These are phyloP conservation scores for Ips nitidus DNA, from an alignment of 1,140 invertebrate genomes.

Conservation along the genomic window DNA sequence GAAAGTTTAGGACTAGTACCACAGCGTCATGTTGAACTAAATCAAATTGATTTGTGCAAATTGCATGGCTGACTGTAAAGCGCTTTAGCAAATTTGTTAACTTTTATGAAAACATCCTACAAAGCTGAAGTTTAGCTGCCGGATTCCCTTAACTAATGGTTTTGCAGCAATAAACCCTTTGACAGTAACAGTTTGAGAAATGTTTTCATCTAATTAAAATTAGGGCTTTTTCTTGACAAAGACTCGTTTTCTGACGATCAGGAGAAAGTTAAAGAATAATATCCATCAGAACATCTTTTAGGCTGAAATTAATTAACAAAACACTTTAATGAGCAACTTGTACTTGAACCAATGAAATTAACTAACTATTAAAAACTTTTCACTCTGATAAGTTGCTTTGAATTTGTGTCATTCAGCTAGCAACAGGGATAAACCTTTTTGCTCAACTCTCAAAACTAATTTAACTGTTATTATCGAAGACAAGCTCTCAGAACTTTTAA, in stretches of 20 bases:
- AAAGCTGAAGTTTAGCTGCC: too few relatives aligned
- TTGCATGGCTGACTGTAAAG: not conserved
- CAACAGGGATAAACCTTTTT: conserved; percentile 16
- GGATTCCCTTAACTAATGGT: too few relatives aligned
- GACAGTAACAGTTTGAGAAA: too few relatives aligned
- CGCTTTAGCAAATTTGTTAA: not conserved
- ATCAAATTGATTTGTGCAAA: not conserved
- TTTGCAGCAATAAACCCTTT: too few relatives aligned
- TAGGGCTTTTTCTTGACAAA: too few relatives aligned
- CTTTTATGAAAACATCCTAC: too few relatives aligned
- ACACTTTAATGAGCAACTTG: conserved; percentile 14
- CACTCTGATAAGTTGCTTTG: conserved; percentile 8
- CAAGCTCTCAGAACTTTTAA: not conserved
- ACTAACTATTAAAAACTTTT: conserved; percentile 22
- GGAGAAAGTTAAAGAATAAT: too few relatives aligned
- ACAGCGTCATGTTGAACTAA: conserved; percentile 3
- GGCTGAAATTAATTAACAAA: not conserved
- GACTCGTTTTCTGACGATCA: too few relatives aligned
- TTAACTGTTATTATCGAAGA: conserved; percentile 4
- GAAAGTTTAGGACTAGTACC: not conserved
- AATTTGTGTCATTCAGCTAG: conserved; percentile 9
- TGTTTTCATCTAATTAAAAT: too few relatives aligned
- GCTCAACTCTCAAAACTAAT: not conserved
- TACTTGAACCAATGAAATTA: conserved; percentile 2
- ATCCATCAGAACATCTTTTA: too few relatives aligned